phyloP scores from a whole-genome alignment of 2,888 invertebrate species.

The Cyaniris semiargus region DNA sequence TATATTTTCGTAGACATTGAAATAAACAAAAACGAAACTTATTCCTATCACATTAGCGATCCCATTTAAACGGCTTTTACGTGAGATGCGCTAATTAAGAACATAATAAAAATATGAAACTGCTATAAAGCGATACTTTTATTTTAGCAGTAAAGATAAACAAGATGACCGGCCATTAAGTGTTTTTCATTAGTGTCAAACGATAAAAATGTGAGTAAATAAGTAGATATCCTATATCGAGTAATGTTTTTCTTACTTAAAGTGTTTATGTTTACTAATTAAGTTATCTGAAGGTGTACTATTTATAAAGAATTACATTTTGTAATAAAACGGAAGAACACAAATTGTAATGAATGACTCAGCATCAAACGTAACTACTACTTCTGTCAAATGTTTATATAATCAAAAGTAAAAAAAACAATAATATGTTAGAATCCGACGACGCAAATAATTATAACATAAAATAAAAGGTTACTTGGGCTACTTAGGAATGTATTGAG shows the following conservation, averaged over 20 bases:
- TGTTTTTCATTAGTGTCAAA: slow-evolving; percentile 10
- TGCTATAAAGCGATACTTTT: background rate
- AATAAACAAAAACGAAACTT: background rate
- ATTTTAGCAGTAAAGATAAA: slow-evolving; percentile 9
- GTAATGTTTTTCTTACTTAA: background rate
- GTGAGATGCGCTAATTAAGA: background rate
- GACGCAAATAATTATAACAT: too few species aligned
- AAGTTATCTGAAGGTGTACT: background rate
- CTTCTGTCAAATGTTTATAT: background rate
- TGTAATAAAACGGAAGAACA: background rate
- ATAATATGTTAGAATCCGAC: too few species aligned
- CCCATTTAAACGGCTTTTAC: background rate
- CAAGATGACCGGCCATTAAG: background rate
- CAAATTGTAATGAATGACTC: background rate
- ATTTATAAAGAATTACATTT: background rate
- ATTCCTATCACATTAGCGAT: background rate
- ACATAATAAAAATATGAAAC: slow-evolving; percentile 13
- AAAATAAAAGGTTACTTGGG: too few species aligned
- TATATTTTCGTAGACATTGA: background rate
- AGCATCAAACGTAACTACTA: background rate
- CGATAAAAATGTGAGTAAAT: background rate
- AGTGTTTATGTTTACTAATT: background rate
- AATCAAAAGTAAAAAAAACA: too few species aligned
- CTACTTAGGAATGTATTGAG: too few species aligned
- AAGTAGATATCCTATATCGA: background rate